Conservation (phyloP, 2,113 vertebrate species). For the Chelonoidis abingdonii region DNA sequence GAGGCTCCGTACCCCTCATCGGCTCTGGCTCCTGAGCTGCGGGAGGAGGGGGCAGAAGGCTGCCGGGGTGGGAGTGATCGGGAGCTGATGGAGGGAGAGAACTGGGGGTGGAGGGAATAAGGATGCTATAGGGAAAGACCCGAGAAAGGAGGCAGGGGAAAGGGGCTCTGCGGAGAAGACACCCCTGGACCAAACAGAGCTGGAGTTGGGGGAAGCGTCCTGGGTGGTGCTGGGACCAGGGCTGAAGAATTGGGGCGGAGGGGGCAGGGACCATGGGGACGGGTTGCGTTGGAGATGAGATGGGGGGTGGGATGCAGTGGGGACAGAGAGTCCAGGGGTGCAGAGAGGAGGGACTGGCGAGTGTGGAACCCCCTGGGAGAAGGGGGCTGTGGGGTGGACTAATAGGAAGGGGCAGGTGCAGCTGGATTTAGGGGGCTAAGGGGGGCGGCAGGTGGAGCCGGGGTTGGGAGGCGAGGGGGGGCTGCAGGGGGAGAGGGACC, state of each 20-base stretch:
- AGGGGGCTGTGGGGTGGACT: too few species aligned
- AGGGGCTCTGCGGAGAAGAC: not conserved
- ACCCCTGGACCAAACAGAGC: not conserved
- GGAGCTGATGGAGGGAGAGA: not conserved
- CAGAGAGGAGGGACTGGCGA: not conserved
- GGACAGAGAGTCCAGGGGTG: not conserved
- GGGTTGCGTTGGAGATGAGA: not conserved
- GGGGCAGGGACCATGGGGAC: not conserved
- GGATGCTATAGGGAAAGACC: not conserved
- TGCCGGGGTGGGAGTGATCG: too few species aligned
- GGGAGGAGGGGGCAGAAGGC: too few species aligned
- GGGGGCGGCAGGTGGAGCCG: not conserved
- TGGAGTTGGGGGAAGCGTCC: not conserved
- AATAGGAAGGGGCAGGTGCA: too few species aligned
- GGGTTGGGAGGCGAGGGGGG: too few species aligned
- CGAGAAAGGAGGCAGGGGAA: not conserved
- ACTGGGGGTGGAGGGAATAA: not conserved
- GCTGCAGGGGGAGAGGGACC: too few species aligned
- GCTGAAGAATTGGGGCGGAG: not conserved
- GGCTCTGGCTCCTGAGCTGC: too few species aligned
- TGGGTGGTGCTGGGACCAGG: not conserved
- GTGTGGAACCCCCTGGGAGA: too few species aligned
- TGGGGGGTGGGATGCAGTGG: not conserved
- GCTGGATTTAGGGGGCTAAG: not conserved
- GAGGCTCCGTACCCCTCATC: not conserved